Conservation (phyloP, 2,113 vertebrate species). For the Otis tarda region DNA sequence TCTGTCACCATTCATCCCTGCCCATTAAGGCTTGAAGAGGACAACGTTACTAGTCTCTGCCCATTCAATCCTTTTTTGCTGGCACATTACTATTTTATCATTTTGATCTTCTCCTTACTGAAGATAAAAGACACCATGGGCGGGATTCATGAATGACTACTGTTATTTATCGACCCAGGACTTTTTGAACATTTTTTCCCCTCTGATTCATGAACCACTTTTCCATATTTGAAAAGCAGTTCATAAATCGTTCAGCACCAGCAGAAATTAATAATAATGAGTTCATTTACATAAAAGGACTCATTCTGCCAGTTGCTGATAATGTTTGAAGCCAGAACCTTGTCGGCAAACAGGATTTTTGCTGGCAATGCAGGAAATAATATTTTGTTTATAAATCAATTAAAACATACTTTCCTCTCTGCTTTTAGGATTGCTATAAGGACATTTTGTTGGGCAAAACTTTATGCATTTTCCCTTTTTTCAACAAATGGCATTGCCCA, state of each 20-base stretch:
- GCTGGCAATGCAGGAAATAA: slow-evolving; percentile 46
- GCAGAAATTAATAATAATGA: slow-evolving; percentile 83
- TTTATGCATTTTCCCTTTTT: not conserved
- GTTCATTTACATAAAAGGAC: slow-evolving; percentile 79
- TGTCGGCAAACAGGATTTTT: slow-evolving; percentile 52
- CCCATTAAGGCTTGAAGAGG: slow-evolving; percentile 13
- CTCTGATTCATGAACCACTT: slow-evolving; percentile 79
- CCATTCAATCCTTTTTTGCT: slow-evolving; percentile 31
- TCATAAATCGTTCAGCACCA: slow-evolving; percentile 77
- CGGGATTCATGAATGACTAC: slow-evolving; percentile 76
- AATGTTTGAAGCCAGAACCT: slow-evolving; percentile 60
- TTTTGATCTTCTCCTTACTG: slow-evolving; percentile 60
- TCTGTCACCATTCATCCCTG: slow-evolving; percentile 38
- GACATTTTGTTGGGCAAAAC: not conserved
- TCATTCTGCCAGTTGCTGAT: slow-evolving; percentile 75
- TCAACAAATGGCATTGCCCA: not conserved
- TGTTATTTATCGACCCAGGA: slow-evolving; percentile 76
- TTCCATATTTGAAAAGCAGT: slow-evolving; percentile 74
- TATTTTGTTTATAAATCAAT: slow-evolving; percentile 52
- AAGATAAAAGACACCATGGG: slow-evolving; percentile 74
- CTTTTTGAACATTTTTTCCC: slow-evolving; percentile 77
- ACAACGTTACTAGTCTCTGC: slow-evolving; percentile 7
- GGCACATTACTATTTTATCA: slow-evolving; percentile 45
- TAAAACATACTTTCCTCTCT: slow-evolving; percentile 17
- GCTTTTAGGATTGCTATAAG: not conserved